A percentile compares a stretch with the other conserved stretches of the same genome.
These are phyloP conservation scores for Salvator merianae DNA, from an alignment of 2,113 vertebrate species.

Conservation along the genomic window DNA sequence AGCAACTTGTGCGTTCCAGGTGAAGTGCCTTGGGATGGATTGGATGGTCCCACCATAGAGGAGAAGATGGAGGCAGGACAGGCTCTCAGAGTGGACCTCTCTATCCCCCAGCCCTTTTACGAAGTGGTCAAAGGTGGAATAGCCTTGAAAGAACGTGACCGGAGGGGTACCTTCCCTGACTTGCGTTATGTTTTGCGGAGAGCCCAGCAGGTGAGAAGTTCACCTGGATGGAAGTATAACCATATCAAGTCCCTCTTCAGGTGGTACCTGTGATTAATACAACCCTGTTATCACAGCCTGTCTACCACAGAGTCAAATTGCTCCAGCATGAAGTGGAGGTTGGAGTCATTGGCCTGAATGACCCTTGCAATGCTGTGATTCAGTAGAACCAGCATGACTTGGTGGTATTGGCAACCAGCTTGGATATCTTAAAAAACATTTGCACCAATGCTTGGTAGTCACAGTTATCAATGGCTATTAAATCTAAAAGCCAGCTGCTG, in stretches of 20 bases:
- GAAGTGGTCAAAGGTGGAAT: conserved; percentile 65
- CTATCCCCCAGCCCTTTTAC: conserved; percentile 67
- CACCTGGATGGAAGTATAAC: conserved; percentile 8
- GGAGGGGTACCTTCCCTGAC: conserved; percentile 65
- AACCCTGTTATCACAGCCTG: too few relatives aligned
- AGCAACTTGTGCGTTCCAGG: conserved; percentile 51
- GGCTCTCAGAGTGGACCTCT: conserved; percentile 53
- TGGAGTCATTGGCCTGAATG: too few relatives aligned
- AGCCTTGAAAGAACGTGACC: conserved; percentile 55
- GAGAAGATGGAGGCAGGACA: conserved; percentile 65
- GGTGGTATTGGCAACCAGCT: too few relatives aligned
- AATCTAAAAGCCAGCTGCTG: too few relatives aligned
- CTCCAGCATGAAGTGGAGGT: too few relatives aligned
- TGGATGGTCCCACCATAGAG: conserved; percentile 60
- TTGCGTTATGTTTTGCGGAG: conserved; percentile 59
- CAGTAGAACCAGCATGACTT: neutral
- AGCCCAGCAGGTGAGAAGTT: conserved; percentile 60
- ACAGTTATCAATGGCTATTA: too few relatives aligned
- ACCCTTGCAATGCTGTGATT: too few relatives aligned
- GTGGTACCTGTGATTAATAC: neutral
- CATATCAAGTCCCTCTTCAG: neutral
- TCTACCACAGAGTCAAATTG: neutral
- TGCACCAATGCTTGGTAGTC: too few relatives aligned
- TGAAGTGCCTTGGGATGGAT: conserved; percentile 70
- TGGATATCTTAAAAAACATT: too few relatives aligned